phyloP scores from a whole-genome alignment of 2,888 invertebrate species.

The Dicycla oo region DNA sequence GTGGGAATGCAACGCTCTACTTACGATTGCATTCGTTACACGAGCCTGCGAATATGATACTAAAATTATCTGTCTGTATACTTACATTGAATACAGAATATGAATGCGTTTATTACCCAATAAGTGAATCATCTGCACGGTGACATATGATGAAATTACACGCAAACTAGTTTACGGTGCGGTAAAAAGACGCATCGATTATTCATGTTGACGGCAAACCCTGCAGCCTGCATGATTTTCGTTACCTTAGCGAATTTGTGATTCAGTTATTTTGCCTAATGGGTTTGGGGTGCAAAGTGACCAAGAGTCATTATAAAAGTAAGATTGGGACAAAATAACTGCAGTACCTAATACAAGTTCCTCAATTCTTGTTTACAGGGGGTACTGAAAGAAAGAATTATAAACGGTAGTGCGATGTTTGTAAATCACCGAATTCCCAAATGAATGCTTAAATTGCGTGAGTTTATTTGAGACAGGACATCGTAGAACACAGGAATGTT shows the following conservation, averaged over 20 bases:
- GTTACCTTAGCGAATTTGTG: neutral
- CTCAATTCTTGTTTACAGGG: neutral
- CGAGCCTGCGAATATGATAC: slow-evolving; percentile 65
- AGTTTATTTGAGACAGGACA: slow-evolving; percentile 40
- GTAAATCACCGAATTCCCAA: neutral
- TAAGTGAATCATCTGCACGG: slow-evolving; percentile 7
- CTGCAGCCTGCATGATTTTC: neutral
- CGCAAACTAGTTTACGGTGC: slow-evolving; percentile 18
- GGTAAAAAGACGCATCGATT: neutral
- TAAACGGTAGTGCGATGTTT: neutral
- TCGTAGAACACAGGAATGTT: slow-evolving; percentile 51
- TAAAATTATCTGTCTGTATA: slow-evolving; percentile 55
- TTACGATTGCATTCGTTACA: slow-evolving; percentile 79
- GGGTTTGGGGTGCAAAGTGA: neutral
- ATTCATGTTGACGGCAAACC: slow-evolving; percentile 7
- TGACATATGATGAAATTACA: slow-evolving; percentile 34
- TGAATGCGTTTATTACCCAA: slow-evolving; percentile 38
- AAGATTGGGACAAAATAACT: neutral
- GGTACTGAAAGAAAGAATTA: neutral
- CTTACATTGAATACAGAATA: slow-evolving; percentile 30
- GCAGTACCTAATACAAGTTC: neutral
- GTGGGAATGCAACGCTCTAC: slow-evolving; percentile 87
- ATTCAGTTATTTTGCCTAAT: neutral
- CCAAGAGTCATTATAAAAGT: neutral
- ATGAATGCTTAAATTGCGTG: slow-evolving; percentile 43